Evolutionary conservation across 2,888 invertebrate genomes (phyloP).

Genomic region (Caradrina kadenii): DNA sequence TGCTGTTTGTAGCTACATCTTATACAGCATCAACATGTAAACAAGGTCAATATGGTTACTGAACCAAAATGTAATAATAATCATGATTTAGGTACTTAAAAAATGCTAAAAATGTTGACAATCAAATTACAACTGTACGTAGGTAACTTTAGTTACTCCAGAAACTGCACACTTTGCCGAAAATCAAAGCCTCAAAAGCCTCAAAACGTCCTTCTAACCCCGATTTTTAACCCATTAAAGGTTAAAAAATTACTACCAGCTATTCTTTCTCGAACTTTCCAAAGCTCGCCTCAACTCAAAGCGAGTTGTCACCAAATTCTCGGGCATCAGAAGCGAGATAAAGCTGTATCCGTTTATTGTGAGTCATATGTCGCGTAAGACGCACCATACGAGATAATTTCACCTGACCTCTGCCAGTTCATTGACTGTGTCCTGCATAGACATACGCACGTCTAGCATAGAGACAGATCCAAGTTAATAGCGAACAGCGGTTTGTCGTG

Average conservation of each 20-base stretch:
- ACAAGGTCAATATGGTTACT: conserved; percentile 6
- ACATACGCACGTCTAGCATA: conserved; percentile 87
- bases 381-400: conserved; percentile 87
- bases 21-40: background rate
- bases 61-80: background rate
- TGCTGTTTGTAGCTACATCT: background rate
- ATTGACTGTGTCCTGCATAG: conserved; percentile 89
- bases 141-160: conserved; percentile 13
- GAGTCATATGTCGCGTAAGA: conserved; percentile 87
- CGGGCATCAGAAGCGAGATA: conserved; percentile 76
- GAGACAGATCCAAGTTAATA: conserved; percentile 55
- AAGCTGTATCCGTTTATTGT: conserved; percentile 84
- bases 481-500: conserved; percentile 22
- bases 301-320: conserved; percentile 73
- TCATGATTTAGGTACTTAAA: background rate
- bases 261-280: conserved; percentile 29
- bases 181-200: conserved; percentile 12
- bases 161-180: conserved; percentile 27
- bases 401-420: conserved; percentile 90
- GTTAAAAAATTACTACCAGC: background rate
- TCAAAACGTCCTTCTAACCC: background rate
- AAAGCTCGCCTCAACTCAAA: conserved; percentile 50
- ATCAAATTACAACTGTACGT: background rate
- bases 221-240: conserved; percentile 11
- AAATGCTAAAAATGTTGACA: background rate